These are phyloP conservation scores for Macrobrachium rosenbergii DNA, from an alignment of 1,140 invertebrate species.

Conservation along the genomic window DNA sequence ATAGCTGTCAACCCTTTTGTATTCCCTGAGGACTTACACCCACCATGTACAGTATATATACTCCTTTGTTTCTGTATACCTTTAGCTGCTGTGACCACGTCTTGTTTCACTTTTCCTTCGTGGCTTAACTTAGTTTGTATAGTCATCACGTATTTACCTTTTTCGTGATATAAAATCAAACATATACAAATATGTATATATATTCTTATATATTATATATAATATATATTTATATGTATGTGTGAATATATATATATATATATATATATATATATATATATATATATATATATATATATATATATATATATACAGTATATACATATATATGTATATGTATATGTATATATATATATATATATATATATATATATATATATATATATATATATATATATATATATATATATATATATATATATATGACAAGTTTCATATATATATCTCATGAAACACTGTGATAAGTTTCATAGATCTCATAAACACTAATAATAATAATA, in stretches of 20 bases:
- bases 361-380: constrained; percentile 16
- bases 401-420: constrained; percentile 22
- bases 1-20: no score
- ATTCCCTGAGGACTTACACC: no score
- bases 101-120: no score
- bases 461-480: not conserved
- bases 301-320: not conserved
- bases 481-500: not conserved
- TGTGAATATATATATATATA: not conserved
- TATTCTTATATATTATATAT: no score
- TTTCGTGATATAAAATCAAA: no score
- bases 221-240: not conserved
- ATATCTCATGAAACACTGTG: no score
- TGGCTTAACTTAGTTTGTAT: no score
- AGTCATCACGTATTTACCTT: no score
- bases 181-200: no score
- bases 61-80: no score
- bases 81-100: no score
- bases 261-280: not conserved
- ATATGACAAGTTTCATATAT: not conserved
- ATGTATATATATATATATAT: constrained; percentile 6
- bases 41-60: no score
- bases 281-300: not conserved
- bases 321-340: not conserved
- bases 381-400: constrained; percentile 20